Percentiles rank a stretch among this genome's conserved stretches.
Conservation (phyloP, 2,888 invertebrate species). For the Tetropium fuscum region DNA sequence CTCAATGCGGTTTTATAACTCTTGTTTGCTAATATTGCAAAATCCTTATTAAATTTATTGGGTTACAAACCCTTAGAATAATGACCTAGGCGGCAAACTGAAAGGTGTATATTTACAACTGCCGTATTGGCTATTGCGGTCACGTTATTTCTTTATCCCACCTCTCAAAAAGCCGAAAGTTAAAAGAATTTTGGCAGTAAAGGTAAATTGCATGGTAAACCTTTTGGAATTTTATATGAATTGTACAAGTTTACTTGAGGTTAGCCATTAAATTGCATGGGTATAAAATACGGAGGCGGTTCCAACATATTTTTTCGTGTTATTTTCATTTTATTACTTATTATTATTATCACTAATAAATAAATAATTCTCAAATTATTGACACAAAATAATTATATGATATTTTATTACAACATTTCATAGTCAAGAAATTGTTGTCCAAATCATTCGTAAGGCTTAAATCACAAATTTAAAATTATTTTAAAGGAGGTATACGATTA, state of each 20-base stretch:
- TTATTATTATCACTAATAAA: too few relatives aligned
- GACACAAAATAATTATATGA: too few relatives aligned
- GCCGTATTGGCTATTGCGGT: conserved; percentile 11
- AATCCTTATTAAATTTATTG: conserved; percentile 3
- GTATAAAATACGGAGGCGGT: neutral
- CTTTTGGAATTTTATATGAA: conserved; percentile 1
- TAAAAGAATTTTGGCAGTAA: conserved; percentile 4
- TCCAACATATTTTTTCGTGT: neutral
- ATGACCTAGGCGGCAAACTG: neutral
- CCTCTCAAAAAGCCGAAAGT: neutral
- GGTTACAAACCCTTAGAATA: neutral
- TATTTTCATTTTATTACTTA: too few relatives aligned
- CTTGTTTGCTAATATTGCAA: neutral
- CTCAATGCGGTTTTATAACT: conserved; percentile 3
- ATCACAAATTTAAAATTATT: too few relatives aligned
- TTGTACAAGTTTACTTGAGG: conserved; percentile 9
- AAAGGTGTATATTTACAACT: conserved; percentile 11
- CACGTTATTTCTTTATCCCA: neutral
- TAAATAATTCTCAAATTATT: too few relatives aligned
- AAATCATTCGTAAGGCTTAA: too few relatives aligned
- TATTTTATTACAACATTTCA: too few relatives aligned
- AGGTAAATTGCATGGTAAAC: neutral
- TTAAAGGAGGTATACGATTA: too few relatives aligned
- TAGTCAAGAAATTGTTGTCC: too few relatives aligned
- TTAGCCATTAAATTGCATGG: neutral